phyloP scores from a whole-genome alignment of 2,113 vertebrate genomes.

The Ctenodactylus gundi region DNA sequence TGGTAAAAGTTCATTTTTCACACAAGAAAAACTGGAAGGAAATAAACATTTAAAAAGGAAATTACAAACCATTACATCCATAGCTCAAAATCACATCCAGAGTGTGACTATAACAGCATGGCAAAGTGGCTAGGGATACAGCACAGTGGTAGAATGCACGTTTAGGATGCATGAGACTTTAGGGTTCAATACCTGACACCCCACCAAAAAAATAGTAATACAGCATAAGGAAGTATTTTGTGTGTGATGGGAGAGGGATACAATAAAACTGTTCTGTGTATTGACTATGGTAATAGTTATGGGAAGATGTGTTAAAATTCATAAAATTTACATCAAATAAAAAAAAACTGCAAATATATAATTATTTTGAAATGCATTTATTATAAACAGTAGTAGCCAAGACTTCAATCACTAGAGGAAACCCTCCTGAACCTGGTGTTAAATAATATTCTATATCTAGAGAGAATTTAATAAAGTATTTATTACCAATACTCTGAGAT shows the following conservation, averaged over 20 bases:
- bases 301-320: constrained; percentile 1
- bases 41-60: constrained; percentile 1
- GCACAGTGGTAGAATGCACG: not conserved
- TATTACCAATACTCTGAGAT: not conserved
- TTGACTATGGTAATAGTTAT: not conserved
- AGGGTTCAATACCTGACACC: not conserved
- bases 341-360: not conserved
- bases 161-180: not conserved
- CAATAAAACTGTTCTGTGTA: not conserved
- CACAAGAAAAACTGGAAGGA: constrained; percentile 89
- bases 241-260: fast-evolving
- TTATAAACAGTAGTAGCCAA: not conserved
- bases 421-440: not conserved
- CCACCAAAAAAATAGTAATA: not conserved
- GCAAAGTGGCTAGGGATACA: not conserved
- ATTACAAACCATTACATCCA: not conserved
- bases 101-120: not conserved
- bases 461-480: not conserved
- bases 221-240: not conserved
- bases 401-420: not conserved
- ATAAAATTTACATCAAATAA: not conserved
- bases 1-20: constrained; percentile 95
- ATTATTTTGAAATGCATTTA: not conserved
- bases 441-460: not conserved
- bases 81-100: not conserved